Evolutionary conservation across 2,113 vertebrate genomes (phyloP).

Genomic region (Eonycteris spelaea): DNA sequence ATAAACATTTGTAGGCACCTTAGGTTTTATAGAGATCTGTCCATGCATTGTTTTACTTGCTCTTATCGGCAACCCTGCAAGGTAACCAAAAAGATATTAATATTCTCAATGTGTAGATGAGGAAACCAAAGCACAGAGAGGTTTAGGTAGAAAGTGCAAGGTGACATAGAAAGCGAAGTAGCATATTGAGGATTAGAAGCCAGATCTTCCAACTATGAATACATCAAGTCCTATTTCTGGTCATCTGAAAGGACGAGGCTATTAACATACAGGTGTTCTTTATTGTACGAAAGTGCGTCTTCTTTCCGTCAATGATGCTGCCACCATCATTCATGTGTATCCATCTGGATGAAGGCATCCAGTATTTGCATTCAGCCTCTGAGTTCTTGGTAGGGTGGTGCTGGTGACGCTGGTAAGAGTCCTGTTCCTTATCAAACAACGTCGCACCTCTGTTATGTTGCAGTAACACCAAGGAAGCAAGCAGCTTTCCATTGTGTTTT

Average conservation of each 20-base stretch:
- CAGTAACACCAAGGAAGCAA: slow-evolving; percentile 56
- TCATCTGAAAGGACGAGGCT: neutral
- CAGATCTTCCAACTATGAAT: neutral
- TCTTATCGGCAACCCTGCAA: neutral
- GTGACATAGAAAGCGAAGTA: neutral
- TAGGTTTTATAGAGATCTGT: neutral
- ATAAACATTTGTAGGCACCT: neutral
- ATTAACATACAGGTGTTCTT: neutral
- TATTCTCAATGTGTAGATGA: neutral
- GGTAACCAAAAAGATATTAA: neutral
- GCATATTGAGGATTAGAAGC: neutral
- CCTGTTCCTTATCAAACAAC: slow-evolving; percentile 64
- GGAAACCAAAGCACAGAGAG: neutral
- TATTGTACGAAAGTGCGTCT: slow-evolving; percentile 40
- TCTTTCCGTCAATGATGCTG: slow-evolving; percentile 47
- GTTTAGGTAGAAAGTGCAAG: neutral
- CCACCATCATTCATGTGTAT: slow-evolving; percentile 4
- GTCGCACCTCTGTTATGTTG: slow-evolving; percentile 64
- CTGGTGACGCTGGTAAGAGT: slow-evolving; percentile 62
- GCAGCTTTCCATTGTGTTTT: slow-evolving; percentile 75
- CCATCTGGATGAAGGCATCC: slow-evolving; percentile 56
- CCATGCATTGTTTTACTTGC: neutral
- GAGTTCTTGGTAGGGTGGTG: slow-evolving; percentile 61
- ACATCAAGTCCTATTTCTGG: slow-evolving; percentile 22
- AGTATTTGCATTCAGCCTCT: slow-evolving; percentile 48